Conservation (phyloP, 1,140 invertebrate genomes). For the Tyrophagus putrescentiae region DNA sequence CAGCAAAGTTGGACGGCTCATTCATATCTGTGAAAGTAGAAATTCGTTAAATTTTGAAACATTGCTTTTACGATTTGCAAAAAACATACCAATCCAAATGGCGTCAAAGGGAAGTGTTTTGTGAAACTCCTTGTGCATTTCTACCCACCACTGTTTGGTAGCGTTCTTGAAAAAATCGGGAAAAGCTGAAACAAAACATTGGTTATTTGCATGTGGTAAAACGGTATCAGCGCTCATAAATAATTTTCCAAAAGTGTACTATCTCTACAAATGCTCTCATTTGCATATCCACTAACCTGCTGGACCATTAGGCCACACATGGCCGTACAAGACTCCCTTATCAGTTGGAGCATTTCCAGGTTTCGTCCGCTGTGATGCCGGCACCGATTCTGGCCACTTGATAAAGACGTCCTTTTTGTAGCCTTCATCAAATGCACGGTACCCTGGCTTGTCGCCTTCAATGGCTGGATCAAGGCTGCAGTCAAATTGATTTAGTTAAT, state of each 20-base stretch:
- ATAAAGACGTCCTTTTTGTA: conserved; percentile 7
- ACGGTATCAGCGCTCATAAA: too few relatives aligned
- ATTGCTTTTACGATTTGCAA: too few relatives aligned
- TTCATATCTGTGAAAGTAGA: conserved; percentile 34
- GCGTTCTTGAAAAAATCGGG: conserved; percentile 32
- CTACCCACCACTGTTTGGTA: conserved; percentile 35
- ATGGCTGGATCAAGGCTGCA: conserved; percentile 7
- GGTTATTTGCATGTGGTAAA: too few relatives aligned
- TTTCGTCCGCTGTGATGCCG: neutral
- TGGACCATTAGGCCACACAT: neutral
- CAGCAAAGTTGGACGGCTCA: conserved; percentile 26
- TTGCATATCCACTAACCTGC: too few relatives aligned
- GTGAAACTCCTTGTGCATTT: conserved; percentile 32
- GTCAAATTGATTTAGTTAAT: too few relatives aligned
- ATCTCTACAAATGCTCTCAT: too few relatives aligned
- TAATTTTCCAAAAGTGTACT: too few relatives aligned
- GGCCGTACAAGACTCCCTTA: conserved; percentile 15
- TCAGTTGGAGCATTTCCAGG: neutral
- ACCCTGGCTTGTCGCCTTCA: neutral
- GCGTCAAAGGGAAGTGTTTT: conserved; percentile 31
- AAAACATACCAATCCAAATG: conserved; percentile 32
- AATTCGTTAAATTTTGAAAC: too few relatives aligned
- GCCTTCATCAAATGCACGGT: conserved; percentile 1
- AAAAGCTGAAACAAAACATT: too few relatives aligned
- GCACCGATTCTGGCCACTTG: neutral